A percentile compares a stretch with the other conserved stretches of the same genome.
phyloP scores from a whole-genome alignment of 92 coral and sea anemone genomes.

The Paragorgia papillata region DNA sequence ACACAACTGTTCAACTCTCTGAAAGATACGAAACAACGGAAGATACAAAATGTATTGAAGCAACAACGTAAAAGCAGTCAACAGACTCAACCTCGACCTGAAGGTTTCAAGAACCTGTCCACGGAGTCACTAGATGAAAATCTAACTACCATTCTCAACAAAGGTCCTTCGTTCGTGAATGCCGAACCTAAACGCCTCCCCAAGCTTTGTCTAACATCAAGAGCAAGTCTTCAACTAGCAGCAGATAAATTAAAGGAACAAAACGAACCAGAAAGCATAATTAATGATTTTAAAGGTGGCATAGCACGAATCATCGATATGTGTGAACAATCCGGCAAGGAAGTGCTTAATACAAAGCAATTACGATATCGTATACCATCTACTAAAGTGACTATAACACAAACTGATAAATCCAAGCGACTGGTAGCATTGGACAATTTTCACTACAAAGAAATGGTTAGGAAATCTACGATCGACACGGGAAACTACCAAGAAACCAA shows the following conservation, averaged over 20 bases:
- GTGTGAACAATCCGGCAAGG: slow-evolving; percentile 15
- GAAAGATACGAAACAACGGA: slow-evolving; percentile 4
- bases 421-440: slow-evolving; percentile 54
- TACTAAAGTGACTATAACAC: slow-evolving; percentile 42
- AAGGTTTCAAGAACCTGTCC: slow-evolving; percentile 1
- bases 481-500: slow-evolving; percentile 53
- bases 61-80: background rate
- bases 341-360: slow-evolving; percentile 33
- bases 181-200: slow-evolving; percentile 36
- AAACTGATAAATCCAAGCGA: slow-evolving; percentile 61
- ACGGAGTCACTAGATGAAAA: background rate
- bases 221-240: slow-evolving; percentile 40
- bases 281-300: slow-evolving; percentile 43
- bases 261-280: slow-evolving; percentile 1
- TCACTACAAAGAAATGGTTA: slow-evolving; percentile 52
- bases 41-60: background rate
- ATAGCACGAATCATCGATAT: slow-evolving; percentile 27
- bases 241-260: slow-evolving; percentile 17
- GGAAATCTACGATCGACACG: slow-evolving; percentile 47
- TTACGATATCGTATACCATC: slow-evolving; percentile 13
- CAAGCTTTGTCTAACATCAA: slow-evolving; percentile 14
- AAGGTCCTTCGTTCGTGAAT: slow-evolving; percentile 43
- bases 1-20: background rate
- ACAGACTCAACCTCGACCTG: background rate
- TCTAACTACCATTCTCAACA: background rate